Conservation (phyloP, 2,888 invertebrate species). For the Oscheius sp. region DNA sequence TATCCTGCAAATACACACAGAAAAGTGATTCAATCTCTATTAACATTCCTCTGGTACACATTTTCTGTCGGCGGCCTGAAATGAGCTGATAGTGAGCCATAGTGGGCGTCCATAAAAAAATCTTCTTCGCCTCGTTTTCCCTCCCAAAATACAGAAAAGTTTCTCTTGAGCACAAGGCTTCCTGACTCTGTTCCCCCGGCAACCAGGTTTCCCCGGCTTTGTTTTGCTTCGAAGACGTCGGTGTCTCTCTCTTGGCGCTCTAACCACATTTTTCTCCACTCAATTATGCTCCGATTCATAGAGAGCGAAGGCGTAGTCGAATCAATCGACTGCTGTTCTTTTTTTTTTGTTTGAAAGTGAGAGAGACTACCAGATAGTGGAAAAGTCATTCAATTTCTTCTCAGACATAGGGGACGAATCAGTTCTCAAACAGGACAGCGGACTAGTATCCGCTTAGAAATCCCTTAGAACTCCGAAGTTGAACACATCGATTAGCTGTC, state of each 20-base stretch:
- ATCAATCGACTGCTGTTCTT: background rate
- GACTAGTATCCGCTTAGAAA: too few relatives aligned
- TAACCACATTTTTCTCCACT: background rate
- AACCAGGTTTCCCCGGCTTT: background rate
- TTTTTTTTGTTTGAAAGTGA: background rate
- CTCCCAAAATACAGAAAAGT: background rate
- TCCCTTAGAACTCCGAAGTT: too few relatives aligned
- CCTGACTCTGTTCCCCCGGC: conserved; percentile 18
- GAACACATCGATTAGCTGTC: too few relatives aligned
- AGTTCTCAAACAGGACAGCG: too few relatives aligned
- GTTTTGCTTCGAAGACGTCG: conserved; percentile 23
- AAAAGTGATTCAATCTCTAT: too few relatives aligned
- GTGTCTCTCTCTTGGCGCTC: background rate
- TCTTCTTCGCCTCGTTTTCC: background rate
- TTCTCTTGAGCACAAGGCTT: background rate
- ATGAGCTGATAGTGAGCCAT: conserved; percentile 24
- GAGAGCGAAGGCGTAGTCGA: background rate
- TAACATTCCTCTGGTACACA: too few relatives aligned
- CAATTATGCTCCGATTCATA: conserved; percentile 15
- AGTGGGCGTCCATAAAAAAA: conserved; percentile 25
- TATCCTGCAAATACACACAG: too few relatives aligned
- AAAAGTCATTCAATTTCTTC: too few relatives aligned
- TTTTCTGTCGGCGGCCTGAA: background rate
- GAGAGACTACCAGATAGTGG: too few relatives aligned
- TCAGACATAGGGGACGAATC: too few relatives aligned